Evolutionary conservation across 2,888 invertebrate genomes (phyloP).

Genomic region (Eudemis profundana): DNA sequence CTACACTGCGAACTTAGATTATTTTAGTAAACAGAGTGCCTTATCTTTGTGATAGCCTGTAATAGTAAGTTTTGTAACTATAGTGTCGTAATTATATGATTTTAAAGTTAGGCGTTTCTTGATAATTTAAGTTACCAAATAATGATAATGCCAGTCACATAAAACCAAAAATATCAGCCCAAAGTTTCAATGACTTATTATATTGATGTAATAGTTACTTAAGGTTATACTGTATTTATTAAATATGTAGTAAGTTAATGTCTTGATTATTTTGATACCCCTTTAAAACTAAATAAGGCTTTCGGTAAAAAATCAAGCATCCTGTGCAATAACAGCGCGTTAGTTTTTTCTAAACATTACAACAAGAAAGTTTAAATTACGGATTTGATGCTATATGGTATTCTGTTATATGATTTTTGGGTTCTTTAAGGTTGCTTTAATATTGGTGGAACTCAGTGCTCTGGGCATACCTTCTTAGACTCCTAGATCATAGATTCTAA

Average conservation of each 20-base stretch:
- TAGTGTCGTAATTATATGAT: constrained; percentile 25
- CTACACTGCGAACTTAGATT: neutral
- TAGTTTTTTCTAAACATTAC: no score
- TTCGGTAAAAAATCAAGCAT: no score
- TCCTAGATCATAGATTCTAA: no score
- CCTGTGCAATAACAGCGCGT: no score
- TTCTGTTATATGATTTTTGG: no score
- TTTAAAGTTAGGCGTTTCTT: constrained; percentile 5
- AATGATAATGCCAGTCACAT: constrained; percentile 48
- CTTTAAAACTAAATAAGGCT: no score
- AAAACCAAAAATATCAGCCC: constrained; percentile 32
- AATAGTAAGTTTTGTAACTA: constrained; percentile 28
- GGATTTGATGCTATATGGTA: no score
- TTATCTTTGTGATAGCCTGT: constrained; percentile 44
- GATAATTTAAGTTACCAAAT: constrained; percentile 42
- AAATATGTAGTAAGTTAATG: constrained; percentile 34
- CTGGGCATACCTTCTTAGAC: no score
- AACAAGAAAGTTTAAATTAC: no score
- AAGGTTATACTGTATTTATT: constrained; percentile 39
- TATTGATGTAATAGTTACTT: constrained; percentile 33
- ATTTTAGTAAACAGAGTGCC: constrained; percentile 35
- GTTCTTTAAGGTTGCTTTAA: no score
- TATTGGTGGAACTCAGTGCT: no score
- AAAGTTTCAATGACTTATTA: constrained; percentile 14
- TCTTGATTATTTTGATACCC: constrained; percentile 3